These are phyloP conservation scores for Fundulus diaphanus DNA, from an alignment of 2,797 vertebrate genomes.

Conservation along the genomic window DNA sequence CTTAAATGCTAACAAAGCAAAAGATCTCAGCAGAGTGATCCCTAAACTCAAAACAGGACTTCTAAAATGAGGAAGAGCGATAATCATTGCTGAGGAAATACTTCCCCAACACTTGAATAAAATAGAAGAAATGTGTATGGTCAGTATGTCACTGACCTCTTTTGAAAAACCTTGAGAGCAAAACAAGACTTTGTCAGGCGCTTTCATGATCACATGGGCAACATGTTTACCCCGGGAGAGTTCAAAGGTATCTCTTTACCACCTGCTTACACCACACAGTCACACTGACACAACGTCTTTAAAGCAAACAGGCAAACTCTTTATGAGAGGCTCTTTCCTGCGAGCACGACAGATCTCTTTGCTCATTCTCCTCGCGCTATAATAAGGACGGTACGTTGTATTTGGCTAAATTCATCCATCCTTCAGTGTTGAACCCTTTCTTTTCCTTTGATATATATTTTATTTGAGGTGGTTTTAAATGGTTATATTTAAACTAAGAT, in stretches of 20 bases:
- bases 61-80: background rate
- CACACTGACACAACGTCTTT: too few species aligned
- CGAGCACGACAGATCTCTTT: background rate
- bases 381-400: background rate
- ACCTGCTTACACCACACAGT: background rate
- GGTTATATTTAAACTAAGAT: too few species aligned
- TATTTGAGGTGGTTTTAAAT: too few species aligned
- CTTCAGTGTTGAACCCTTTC: too few species aligned
- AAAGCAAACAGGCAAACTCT: background rate
- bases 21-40: background rate
- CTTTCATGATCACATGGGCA: background rate
- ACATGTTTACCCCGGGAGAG: constrained; percentile 2
- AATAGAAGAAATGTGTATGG: too few species aligned
- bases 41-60: background rate
- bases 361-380: background rate
- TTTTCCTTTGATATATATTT: too few species aligned
- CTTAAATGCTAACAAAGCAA: background rate
- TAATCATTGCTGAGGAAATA: background rate
- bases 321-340: too few species aligned
- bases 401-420: too few species aligned
- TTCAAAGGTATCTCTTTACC: constrained; percentile 55
- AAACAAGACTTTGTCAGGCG: background rate
- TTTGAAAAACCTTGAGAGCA: background rate
- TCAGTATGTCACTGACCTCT: background rate
- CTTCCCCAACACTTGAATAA: background rate